Conservation (phyloP, 2,797 vertebrate species). For the Hydrolagus colliei region DNA sequence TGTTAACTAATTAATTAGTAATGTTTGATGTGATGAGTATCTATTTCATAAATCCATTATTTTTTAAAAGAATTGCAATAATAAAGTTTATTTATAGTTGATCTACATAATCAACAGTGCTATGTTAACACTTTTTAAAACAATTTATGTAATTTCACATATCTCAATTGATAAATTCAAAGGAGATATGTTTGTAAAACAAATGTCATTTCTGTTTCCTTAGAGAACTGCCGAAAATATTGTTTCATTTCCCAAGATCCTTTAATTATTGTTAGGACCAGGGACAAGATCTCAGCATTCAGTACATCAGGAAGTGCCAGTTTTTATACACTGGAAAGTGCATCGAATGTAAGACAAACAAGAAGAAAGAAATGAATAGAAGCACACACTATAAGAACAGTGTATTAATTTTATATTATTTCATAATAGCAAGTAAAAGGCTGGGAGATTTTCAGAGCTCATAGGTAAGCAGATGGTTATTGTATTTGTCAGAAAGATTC, state of each 20-base stretch:
- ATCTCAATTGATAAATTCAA: too few relatives aligned
- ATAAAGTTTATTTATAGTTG: background rate
- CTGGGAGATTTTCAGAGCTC: background rate
- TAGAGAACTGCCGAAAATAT: too few relatives aligned
- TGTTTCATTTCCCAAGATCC: too few relatives aligned
- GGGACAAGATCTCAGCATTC: too few relatives aligned
- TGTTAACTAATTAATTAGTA: too few relatives aligned
- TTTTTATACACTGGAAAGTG: background rate
- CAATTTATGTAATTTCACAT: too few relatives aligned
- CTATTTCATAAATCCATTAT: background rate
- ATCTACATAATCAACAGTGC: background rate
- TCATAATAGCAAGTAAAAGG: background rate
- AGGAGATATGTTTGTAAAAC: background rate
- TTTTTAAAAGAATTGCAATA: background rate
- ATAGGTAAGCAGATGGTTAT: background rate
- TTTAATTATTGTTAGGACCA: too few relatives aligned
- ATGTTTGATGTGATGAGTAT: background rate
- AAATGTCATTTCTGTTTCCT: background rate
- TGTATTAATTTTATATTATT: background rate
- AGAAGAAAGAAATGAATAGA: background rate
- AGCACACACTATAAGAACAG: too few relatives aligned
- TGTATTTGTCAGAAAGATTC: background rate
- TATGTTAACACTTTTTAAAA: background rate
- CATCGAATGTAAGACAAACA: background rate
- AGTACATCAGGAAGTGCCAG: background rate